Conservation (phyloP, 2,888 invertebrate genomes). For the Didymodactylos carnosus region DNA sequence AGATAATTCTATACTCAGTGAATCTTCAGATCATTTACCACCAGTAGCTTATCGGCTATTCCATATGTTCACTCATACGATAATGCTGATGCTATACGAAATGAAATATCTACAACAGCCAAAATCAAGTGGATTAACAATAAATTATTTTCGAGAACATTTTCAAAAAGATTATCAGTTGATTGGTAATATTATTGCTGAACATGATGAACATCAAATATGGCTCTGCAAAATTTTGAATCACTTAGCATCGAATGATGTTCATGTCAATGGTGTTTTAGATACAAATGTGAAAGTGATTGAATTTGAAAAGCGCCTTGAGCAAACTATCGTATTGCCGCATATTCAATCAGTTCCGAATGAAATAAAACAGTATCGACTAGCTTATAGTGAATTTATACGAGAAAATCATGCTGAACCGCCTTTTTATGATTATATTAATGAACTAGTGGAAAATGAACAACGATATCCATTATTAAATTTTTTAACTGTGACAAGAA, state of each 20-base stretch:
- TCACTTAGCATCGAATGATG: background rate
- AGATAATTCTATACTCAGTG: background rate
- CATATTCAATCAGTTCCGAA: background rate
- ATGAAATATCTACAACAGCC: background rate
- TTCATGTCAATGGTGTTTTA: background rate
- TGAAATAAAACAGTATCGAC: background rate
- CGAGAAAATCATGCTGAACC: background rate
- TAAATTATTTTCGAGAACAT: background rate
- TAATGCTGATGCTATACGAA: background rate
- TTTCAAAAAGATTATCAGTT: background rate
- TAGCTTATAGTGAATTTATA: background rate
- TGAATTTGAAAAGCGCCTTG: background rate
- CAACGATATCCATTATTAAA: background rate
- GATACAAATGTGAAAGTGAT: background rate
- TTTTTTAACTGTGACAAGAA: background rate
- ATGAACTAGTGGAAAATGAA: background rate
- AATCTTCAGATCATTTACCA: background rate
- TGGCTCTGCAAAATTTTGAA: background rate
- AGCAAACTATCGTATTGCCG: background rate
- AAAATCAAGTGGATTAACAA: background rate
- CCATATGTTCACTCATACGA: background rate
- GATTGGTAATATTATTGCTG: background rate
- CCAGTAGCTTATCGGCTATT: background rate
- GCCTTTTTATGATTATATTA: background rate
- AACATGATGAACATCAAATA: background rate